Base-by-base conservation (phyloP, 1,140 invertebrate species). In the Pomacea maculata region DNA sequence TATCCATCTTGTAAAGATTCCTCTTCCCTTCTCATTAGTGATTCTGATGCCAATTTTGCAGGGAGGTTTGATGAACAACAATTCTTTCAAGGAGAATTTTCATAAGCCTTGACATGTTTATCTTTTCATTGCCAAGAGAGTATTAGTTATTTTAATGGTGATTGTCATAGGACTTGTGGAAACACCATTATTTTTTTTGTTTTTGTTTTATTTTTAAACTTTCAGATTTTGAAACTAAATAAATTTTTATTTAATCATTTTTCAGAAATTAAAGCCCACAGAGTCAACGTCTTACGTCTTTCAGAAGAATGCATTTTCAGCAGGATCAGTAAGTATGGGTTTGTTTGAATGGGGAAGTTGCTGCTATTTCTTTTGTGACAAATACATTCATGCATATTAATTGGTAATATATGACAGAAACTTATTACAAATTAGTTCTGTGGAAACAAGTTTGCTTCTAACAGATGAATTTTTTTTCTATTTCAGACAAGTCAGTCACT, bases 271-370 rank as follows among this genome's bases (percentile, higher is more conserved):
- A 65, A 77, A 77, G 34, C 75, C 75, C 15, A 77, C 75, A 6
- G 61, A 52, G 29, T 52, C 63, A 4, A 77, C 64, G 7, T 52
- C 64, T 9, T 77, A 77, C n/a, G 75, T 77, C 34, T 77, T 77
- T 19, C 57, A 77, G 75, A 77, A 77, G 63, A 77, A 65, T 12
- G 75, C 57, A 45, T 77, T 77, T 65, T 67, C 75, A 63, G 67
- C 64, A 52, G 63, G 5, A 34, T 67, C 64, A 52, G 75, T 77
- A 52, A 77, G 75, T 77, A 34, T 45, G 34, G 34, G 34, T 45
- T 45, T 45, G 34, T 45, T 45, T 45, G 34, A 45, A 45, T 45
- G 34, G 34, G 34, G 6, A 45, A 45, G 34, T 45, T 45, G 34
- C 34, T 45, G 34, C 34, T 45, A 45, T 45, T 45, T 45, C 34